phyloP scores from a whole-genome alignment of 1,140 invertebrate genomes.

The Hyles vespertilio region DNA sequence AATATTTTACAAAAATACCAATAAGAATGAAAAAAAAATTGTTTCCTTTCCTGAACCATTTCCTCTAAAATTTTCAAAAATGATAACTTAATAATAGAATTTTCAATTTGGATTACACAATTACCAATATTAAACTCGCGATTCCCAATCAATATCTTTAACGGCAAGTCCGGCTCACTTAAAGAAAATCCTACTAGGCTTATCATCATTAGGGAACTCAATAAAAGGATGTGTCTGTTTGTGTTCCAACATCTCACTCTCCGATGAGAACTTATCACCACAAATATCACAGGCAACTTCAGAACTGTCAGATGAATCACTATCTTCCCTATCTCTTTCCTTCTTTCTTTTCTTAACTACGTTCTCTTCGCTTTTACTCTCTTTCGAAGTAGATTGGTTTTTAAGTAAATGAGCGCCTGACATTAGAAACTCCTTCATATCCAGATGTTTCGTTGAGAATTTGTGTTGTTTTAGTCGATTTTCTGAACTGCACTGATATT shows the following conservation, averaged over 20 bases:
- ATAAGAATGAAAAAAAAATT: too few relatives aligned
- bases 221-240: constrained; percentile 67
- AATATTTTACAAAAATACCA: too few relatives aligned
- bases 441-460: constrained; percentile 52
- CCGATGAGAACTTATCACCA: constrained; percentile 51
- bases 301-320: constrained; percentile 9
- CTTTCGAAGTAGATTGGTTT: constrained; percentile 32
- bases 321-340: constrained; percentile 11
- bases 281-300: constrained; percentile 54
- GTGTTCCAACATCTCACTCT: constrained; percentile 53
- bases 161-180: constrained; percentile 33
- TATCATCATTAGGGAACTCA: constrained; percentile 63
- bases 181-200: constrained; percentile 68
- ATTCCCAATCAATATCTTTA: too few relatives aligned
- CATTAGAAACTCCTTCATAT: constrained; percentile 57
- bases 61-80: too few relatives aligned
- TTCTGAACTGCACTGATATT: constrained; percentile 63
- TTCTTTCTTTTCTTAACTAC: constrained; percentile 31
- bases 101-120: too few relatives aligned
- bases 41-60: too few relatives aligned
- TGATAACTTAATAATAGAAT: too few relatives aligned
- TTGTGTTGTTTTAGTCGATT: constrained; percentile 60
- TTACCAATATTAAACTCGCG: too few relatives aligned
- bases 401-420: constrained; percentile 43
- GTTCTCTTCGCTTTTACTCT: constrained; percentile 24